Evolutionary conservation across 2,797 vertebrate species (phyloP), one percentile per base, ranked within the genome.

Genomic region (Peromyscus aztecus): DNA sequence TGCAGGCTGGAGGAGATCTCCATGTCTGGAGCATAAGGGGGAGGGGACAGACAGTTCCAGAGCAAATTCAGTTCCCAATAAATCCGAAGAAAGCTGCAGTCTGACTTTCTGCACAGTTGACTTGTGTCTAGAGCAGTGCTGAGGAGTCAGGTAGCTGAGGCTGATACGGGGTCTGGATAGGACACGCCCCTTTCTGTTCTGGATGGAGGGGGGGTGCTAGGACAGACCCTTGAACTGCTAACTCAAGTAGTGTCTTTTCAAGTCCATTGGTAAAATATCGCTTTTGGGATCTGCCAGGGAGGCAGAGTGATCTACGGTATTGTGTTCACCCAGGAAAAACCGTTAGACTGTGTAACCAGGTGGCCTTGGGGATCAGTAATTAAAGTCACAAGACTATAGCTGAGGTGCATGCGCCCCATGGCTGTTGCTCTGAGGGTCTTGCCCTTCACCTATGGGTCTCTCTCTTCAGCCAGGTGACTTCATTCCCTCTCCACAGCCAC

Each of bases 21-120:
- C 27, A 1, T 31, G 6, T 27, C 14, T 6, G 4, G 0, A 0
- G 21, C 1, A 8, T 34, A 46, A 6, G 8, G 1, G 4, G 12
- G 3, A 37, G 6, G 6, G 3, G 52, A 19, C 0, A 11, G 59
- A 57, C 55, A 43, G 9, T 3, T 2, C 17, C 4, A 6, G 52
- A n/a, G 59, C 37, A 46, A 17, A 0, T 24, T 57, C 27, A 0
- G 2, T 37, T 82, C 34, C 46, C 4, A 1, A 12, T 16, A 31
- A 78, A 11, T 21, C 61, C 0, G 0, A 29, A 82, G 4, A 49
- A 27, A 55, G 34, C 9, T 9, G 31, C 27, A 0, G n/a, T 40
- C 9, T 80, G 76, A 37, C 49, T 63, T 29, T 57, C 24, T 3
- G 29, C 4, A 1, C 2, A 1, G 24, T 4, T n/a, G 49, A 52